Base-by-base conservation (phyloP, 1,140 invertebrate genomes). In the Heliconius eleuchia region DNA sequence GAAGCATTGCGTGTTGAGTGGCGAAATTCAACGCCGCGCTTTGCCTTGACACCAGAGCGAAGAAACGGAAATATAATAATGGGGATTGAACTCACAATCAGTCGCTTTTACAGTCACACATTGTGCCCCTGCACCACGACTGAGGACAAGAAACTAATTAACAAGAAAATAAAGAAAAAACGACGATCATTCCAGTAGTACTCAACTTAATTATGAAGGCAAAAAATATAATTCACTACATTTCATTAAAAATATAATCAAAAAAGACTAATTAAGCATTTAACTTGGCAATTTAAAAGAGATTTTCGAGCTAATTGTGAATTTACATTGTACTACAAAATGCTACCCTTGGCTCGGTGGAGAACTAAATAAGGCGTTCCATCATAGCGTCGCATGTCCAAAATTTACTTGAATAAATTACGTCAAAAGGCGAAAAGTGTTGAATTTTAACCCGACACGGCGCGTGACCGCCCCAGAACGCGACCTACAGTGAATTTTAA, bases 341-440 rank as follows among this genome's bases (percentile, higher is more conserved):
- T 83, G 81, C 79, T 66, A 76, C 80, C 76, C 83, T 77, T 72
- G 50, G 46, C 77, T 73, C 71, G 78, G 46, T 71, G 78, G 80
- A 80, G 78, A 84, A 85, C 89, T 86, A 85, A 87, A 83, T 83
- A 85, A 87, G 84, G 82, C 83, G 83, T 88, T 88, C 84, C 87
- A 87, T 85, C 87, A 84, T 85, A 83, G 83, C 83, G 86, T 87
- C 83, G 84, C 86, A 83, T 86, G 87, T 90, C 86, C 87, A 77
- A 90, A 90, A 88, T 90, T 87, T 85, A 89, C 84, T 90, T 87
- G 89, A 90, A 91, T 91, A 91, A 89, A 90, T 91, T 90, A 90
- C 78, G 80, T 30, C 79, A 76, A 87, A 87, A 89, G 83, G 89
- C 83, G 84, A 83, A 86, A 88, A 89, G 86, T 88, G 88, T 87